Conservation (phyloP, 2,113 vertebrate genomes). For the Coreoperca whiteheadi region DNA sequence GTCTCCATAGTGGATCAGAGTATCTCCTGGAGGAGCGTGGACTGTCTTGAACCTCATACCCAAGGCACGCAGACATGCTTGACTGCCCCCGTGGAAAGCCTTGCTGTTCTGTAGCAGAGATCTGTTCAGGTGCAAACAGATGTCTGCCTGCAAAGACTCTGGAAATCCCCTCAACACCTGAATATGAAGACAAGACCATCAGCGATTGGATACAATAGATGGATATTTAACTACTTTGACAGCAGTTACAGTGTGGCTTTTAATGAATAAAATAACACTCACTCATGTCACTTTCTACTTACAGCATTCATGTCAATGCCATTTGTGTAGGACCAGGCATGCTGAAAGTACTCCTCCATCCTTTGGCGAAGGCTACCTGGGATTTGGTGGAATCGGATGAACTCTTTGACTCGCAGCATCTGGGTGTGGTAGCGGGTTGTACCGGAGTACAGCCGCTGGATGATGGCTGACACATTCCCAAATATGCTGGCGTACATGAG, state of each 20-base stretch:
- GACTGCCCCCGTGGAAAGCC: conserved; percentile 92
- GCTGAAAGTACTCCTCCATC: conserved; percentile 98
- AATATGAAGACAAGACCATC: conserved; percentile 5
- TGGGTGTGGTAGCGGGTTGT: conserved; percentile 97
- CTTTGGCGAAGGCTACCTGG: conserved; percentile 91
- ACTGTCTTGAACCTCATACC: conserved; percentile 93
- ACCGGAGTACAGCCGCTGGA: conserved; percentile 95
- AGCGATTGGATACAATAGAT: background rate
- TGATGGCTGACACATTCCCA: conserved; percentile 97
- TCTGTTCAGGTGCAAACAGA: conserved; percentile 96
- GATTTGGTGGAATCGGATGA: conserved; percentile 98
- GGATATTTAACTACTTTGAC: background rate
- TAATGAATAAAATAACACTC: too few species aligned
- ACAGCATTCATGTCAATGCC: conserved; percentile 99
- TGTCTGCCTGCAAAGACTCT: conserved; percentile 95
- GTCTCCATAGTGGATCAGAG: conserved; percentile 92
- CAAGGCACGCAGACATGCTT: conserved; percentile 92
- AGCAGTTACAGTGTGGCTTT: background rate
- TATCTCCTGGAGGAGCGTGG: conserved; percentile 94
- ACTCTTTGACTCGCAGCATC: conserved; percentile 96
- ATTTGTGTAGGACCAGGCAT: conserved; percentile 97
- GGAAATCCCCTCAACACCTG: conserved; percentile 98
- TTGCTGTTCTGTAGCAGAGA: conserved; percentile 94
- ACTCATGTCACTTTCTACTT: conserved; percentile 44
- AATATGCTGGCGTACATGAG: conserved; percentile 99